phyloP scores from a whole-genome alignment of 2,113 vertebrate species.

The Trematocara stigmaticum region DNA sequence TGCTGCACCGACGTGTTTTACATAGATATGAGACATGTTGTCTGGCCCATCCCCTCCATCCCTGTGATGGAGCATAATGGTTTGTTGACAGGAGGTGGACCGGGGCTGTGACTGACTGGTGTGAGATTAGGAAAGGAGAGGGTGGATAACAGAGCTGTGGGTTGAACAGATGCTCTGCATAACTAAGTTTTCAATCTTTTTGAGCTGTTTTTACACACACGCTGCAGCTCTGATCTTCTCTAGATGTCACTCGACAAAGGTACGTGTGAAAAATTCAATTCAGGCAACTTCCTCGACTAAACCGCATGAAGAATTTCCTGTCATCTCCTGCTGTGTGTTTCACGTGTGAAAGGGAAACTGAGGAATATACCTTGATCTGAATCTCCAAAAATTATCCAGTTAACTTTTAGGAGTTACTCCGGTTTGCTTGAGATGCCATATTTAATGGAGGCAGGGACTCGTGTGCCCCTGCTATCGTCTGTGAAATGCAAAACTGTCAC shows the following conservation, averaged over 20 bases:
- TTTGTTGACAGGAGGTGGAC: slow-evolving; percentile 30
- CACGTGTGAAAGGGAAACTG: neutral
- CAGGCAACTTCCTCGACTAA: neutral
- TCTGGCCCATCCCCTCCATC: slow-evolving; percentile 40
- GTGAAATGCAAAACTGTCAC: slow-evolving; percentile 47
- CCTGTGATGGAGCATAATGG: slow-evolving; percentile 47
- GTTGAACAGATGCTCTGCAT: neutral
- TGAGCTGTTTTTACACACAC: neutral
- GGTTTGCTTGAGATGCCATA: neutral
- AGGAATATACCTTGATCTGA: neutral
- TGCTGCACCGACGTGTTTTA: slow-evolving; percentile 48
- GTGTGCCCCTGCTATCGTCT: neutral
- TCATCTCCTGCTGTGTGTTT: neutral
- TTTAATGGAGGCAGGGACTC: slow-evolving; percentile 8
- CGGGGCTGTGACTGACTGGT: slow-evolving; percentile 17
- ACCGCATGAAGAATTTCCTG: neutral
- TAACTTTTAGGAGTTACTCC: neutral
- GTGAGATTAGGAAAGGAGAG: neutral
- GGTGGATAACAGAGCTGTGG: slow-evolving; percentile 5
- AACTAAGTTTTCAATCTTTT: neutral
- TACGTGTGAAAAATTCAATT: fast-evolving
- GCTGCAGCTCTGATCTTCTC: neutral
- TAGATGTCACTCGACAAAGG: neutral
- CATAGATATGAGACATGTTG: slow-evolving; percentile 66
- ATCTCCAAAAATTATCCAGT: neutral